Percentiles rank a stretch among this genome's conserved stretches.
phyloP scores from a whole-genome alignment of 2,797 vertebrate genomes.

The Squalus acanthias region DNA sequence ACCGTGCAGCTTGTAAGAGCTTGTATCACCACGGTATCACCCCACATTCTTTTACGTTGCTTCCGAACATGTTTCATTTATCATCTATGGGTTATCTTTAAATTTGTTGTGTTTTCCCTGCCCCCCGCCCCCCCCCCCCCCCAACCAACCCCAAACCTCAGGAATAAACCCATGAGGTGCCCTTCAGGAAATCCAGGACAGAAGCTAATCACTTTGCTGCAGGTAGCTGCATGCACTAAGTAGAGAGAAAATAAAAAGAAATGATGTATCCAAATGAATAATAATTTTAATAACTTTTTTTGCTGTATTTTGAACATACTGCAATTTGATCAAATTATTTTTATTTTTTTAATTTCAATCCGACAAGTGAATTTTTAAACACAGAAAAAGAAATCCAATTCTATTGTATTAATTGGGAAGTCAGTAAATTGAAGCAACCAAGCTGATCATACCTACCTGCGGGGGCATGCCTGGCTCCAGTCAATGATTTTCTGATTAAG shows the following conservation, averaged over 20 bases:
- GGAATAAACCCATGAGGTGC: background rate
- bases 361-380: background rate
- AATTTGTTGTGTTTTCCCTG: no score
- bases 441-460: background rate
- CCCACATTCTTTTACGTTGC: no score
- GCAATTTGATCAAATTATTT: background rate
- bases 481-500: conserved; percentile 34
- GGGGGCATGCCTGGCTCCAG: background rate
- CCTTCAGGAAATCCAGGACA: background rate
- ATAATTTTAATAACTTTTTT: background rate
- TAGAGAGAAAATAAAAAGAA: background rate
- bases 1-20: no score
- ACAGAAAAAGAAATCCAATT: background rate
- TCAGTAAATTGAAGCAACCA: background rate
- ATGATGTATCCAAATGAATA: background rate
- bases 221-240: background rate
- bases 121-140: no score
- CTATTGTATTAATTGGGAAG: background rate
- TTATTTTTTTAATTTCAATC: background rate
- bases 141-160: background rate
- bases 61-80: background rate
- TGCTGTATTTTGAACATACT: background rate
- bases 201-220: background rate
- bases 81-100: background rate
- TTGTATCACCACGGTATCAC: no score